Percentiles rank a stretch among this genome's conserved stretches.
Evolutionary conservation across 1,140 invertebrate species (phyloP).

Genomic region (Ridgeia piscesae): DNA sequence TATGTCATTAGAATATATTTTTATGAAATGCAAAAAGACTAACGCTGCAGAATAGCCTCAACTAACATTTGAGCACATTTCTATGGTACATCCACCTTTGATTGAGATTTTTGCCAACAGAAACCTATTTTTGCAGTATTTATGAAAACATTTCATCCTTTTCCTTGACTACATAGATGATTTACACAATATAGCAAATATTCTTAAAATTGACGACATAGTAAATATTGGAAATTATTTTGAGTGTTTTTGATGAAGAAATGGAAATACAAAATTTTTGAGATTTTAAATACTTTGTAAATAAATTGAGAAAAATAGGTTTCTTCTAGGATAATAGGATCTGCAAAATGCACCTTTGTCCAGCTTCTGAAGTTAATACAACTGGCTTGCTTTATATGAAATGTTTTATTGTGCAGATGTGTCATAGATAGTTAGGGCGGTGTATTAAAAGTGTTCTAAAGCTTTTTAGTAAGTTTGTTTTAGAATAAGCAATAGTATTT

Average conservation of each 20-base stretch:
- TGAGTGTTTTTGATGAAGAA: no score
- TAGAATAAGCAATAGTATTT: not conserved
- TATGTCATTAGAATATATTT: not conserved
- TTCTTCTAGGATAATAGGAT: not conserved
- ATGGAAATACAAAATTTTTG: no score
- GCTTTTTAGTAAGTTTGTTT: not conserved
- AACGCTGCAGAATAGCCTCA: not conserved
- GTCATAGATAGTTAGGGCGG: not conserved
- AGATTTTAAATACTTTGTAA: not conserved
- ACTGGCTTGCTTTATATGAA: not conserved
- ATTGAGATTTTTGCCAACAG: not conserved
- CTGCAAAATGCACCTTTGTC: not conserved
- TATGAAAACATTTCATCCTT: not conserved
- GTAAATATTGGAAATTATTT: no score
- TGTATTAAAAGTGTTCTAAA: not conserved
- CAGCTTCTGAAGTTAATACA: not conserved
- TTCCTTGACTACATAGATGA: not conserved
- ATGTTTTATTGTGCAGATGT: not conserved
- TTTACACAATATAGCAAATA: no score
- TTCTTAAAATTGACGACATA: no score
- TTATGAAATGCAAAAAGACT: not conserved
- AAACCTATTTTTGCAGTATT: not conserved
- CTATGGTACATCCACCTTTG: no score
- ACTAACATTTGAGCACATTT: not conserved
- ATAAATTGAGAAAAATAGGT: not conserved